Evolutionary conservation across 1,140 invertebrate genomes (phyloP).

Genomic region (Drosophila subobscura): DNA sequence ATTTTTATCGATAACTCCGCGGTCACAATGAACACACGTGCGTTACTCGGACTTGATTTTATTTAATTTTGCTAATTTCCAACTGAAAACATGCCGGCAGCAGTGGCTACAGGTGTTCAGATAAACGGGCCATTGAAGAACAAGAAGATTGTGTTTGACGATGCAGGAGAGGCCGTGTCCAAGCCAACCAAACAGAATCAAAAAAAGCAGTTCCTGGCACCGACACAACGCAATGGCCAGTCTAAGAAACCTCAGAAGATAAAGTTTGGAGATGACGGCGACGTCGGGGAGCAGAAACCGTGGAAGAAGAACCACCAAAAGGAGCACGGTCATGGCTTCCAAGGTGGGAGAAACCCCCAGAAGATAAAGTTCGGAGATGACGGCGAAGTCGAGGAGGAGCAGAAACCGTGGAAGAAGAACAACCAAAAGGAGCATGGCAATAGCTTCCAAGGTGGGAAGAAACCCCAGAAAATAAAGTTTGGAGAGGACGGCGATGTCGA

Average conservation of each 20-base stretch:
- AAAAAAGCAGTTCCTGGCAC: conserved; percentile 20
- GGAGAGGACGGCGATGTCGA: too few species aligned
- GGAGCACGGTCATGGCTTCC: too few species aligned
- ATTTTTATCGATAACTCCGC: too few species aligned
- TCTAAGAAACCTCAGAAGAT: conserved; percentile 24
- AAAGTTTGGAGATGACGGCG: too few species aligned
- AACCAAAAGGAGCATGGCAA: too few species aligned
- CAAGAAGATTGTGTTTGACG: conserved; percentile 77
- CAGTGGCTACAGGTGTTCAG: conserved; percentile 47
- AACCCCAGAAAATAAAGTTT: too few species aligned
- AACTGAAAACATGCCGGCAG: conserved; percentile 63
- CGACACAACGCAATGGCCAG: conserved; percentile 26
- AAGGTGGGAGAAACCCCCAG: conserved; percentile 13
- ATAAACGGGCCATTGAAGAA: conserved; percentile 58
- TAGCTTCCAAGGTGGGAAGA: too few species aligned
- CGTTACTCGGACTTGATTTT: conserved; percentile 12
- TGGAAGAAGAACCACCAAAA: too few species aligned
- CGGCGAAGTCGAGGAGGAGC: too few species aligned
- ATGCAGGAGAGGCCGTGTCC: conserved; percentile 61
- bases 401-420: too few species aligned
- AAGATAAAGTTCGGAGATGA: too few species aligned
- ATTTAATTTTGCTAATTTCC: conserved; percentile 35
- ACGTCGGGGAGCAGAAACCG: not conserved
- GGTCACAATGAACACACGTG: conserved; percentile 53
- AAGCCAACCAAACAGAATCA: conserved; percentile 37